Percentiles rank a stretch among this genome's conserved stretches.
Evolutionary conservation across 2,797 vertebrate species (phyloP).

Genomic region (Megaceryle alcyon): DNA sequence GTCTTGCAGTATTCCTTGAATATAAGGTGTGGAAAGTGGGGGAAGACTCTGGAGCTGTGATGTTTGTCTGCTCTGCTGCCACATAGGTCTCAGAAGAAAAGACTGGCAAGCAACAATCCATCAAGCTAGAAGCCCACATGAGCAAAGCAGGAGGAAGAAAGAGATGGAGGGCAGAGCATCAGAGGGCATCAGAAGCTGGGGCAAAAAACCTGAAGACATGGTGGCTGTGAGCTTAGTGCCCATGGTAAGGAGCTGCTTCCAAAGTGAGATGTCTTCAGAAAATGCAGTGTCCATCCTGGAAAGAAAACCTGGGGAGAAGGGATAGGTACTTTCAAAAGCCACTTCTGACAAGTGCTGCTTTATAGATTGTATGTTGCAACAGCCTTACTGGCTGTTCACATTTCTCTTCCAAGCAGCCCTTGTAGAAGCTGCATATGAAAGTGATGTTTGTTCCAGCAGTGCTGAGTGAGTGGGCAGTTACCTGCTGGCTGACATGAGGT

Average conservation of each 20-base stretch:
- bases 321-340: not conserved
- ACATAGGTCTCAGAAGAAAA: not conserved
- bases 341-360: not conserved
- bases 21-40: not conserved
- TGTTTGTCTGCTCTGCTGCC: not conserved
- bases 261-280: not conserved
- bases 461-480: not conserved
- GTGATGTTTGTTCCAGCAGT: not conserved
- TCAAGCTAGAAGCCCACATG: fast-evolving
- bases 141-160: not conserved
- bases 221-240: not conserved
- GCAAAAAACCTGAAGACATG: fast-evolving
- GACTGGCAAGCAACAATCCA: fast-evolving
- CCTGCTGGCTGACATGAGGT: not conserved
- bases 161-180: not conserved
- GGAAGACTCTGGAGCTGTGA: not conserved
- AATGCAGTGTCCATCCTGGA: not conserved
- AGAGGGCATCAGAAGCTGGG: not conserved
- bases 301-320: not conserved
- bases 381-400: not conserved
- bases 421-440: fast-evolving
- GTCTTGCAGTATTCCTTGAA: not conserved
- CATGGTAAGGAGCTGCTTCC: not conserved
- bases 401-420: not conserved
- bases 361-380: fast-evolving